Percentiles rank a stretch among this genome's conserved stretches.
Evolutionary conservation across 2,113 vertebrate genomes (phyloP).

Genomic region (Protobothrops flavoviridis): DNA sequence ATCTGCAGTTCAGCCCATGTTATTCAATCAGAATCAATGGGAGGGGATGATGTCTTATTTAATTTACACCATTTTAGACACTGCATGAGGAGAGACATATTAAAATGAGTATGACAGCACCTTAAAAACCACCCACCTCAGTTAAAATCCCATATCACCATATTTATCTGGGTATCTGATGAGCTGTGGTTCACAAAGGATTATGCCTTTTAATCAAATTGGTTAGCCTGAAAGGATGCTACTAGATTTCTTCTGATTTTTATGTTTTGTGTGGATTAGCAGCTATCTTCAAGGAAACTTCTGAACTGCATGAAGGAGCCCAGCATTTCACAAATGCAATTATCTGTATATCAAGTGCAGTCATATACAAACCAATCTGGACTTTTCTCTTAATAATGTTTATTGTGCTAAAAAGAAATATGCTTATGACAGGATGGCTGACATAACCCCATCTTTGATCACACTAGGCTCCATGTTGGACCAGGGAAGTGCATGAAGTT

Average conservation of each 20-base stretch:
- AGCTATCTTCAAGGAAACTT: background rate
- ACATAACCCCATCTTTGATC: constrained; percentile 42
- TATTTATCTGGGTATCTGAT: background rate
- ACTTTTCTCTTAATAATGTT: constrained; percentile 34
- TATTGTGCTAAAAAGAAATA: constrained; percentile 27
- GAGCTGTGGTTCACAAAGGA: background rate
- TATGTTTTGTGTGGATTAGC: background rate
- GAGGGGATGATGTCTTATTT: background rate
- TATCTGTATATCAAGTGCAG: background rate
- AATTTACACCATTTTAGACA: background rate
- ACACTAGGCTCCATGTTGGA: background rate
- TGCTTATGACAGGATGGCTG: constrained; percentile 31
- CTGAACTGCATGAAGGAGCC: background rate
- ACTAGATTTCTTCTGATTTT: background rate
- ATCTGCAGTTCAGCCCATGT: accelerated
- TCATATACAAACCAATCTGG: constrained; percentile 29
- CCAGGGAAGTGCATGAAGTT: constrained; percentile 25
- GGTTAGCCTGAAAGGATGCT: background rate
- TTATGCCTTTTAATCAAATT: background rate
- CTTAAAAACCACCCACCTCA: background rate
- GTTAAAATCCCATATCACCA: background rate
- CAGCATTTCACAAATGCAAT: background rate
- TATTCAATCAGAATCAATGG: background rate
- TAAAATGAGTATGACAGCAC: background rate
- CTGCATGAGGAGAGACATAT: background rate